A percentile compares a stretch with the other conserved stretches of the same genome.
Conservation (phyloP, 2,797 vertebrate species). For the Rhinophrynus dorsalis region DNA sequence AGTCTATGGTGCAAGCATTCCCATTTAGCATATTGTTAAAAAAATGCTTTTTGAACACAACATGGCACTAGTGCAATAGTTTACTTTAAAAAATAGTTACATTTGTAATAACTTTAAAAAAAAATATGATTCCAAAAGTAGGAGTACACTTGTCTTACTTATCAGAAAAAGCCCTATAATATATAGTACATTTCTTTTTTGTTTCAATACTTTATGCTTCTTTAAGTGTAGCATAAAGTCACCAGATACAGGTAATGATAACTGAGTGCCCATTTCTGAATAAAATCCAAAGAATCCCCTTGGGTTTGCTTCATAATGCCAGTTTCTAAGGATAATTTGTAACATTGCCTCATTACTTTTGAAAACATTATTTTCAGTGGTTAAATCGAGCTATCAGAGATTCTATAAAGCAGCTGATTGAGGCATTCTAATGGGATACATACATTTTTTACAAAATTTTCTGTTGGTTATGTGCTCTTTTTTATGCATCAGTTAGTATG, state of each 20-base stretch:
- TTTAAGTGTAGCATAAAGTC: no score
- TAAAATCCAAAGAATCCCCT: background rate
- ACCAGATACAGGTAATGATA: background rate
- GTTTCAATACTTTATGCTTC: no score
- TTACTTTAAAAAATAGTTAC: no score
- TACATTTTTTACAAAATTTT: background rate
- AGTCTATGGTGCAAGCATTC: no score
- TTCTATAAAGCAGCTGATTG: background rate
- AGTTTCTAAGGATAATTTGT: background rate
- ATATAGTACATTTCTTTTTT: no score
- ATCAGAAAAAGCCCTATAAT: no score
- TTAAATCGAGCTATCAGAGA: background rate
- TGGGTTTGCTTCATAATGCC: constrained; percentile 1
- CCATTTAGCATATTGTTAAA: no score
- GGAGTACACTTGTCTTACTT: no score
- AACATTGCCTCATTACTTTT: background rate
- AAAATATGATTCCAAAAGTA: no score
- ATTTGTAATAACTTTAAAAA: no score
- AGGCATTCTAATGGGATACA: background rate
- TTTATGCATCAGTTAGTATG: background rate
- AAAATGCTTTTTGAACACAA: no score
- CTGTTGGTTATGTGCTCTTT: background rate
- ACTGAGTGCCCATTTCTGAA: background rate
- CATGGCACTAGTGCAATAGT: no score
- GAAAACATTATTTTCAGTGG: background rate